A percentile compares a stretch with the other conserved stretches of the same genome.
Evolutionary conservation across 2,113 vertebrate species (phyloP).

Genomic region (Spizaetus ornatus): DNA sequence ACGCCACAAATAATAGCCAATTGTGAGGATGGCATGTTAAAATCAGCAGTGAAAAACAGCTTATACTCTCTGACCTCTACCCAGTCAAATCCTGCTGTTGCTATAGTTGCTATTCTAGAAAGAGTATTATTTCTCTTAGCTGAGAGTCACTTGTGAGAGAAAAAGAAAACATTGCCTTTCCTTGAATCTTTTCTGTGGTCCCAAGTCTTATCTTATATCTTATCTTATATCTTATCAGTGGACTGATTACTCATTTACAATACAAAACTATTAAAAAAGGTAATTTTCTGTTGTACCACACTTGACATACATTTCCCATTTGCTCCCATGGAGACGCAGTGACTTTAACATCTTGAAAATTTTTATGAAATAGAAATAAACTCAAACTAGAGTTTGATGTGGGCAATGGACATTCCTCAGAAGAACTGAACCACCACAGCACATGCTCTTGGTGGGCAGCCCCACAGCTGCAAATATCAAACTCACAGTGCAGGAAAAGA

Average conservation of each 20-base stretch:
- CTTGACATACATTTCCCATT: background rate
- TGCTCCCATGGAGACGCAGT: background rate
- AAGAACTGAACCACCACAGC: background rate
- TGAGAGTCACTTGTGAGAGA: background rate
- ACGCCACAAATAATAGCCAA: background rate
- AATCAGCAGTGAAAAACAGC: slow-evolving; percentile 37
- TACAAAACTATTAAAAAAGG: background rate
- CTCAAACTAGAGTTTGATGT: background rate
- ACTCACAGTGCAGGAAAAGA: background rate
- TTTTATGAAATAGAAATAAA: background rate
- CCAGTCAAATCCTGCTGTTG: slow-evolving; percentile 9
- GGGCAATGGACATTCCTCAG: background rate
- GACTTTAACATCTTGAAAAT: background rate
- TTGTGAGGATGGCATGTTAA: slow-evolving; percentile 7
- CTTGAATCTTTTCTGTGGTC: background rate
- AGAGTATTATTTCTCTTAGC: background rate
- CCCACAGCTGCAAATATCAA: background rate
- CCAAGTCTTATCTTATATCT: background rate
- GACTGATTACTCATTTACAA: background rate
- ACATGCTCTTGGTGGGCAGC: too few species aligned
- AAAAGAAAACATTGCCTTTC: background rate
- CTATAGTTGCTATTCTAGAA: slow-evolving; percentile 15
- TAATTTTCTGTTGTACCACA: background rate
- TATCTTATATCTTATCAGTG: background rate
- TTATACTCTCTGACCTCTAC: slow-evolving; percentile 24